A percentile compares a stretch with the other conserved stretches of the same genome.
Evolutionary conservation across 2,113 vertebrate species (phyloP).

Genomic region (Syngnathoides biaculeatus): DNA sequence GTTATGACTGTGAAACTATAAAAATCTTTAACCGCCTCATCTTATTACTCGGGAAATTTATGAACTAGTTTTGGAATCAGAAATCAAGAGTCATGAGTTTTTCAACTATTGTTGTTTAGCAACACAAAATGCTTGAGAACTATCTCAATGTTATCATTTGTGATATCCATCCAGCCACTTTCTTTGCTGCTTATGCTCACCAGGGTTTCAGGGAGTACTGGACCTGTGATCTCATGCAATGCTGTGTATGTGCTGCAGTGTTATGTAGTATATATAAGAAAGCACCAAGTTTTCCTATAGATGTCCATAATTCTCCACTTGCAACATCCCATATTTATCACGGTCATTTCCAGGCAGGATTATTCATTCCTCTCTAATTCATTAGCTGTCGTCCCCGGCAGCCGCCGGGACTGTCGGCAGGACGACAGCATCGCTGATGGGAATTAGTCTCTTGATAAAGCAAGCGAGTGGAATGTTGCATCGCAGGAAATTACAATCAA

Average conservation of each 20-base stretch:
- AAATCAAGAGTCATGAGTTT: no score
- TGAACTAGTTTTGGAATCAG: no score
- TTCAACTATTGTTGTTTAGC: no score
- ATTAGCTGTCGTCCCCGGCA: slow-evolving; percentile 51
- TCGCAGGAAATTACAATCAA: slow-evolving; percentile 73
- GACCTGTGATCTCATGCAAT: neutral
- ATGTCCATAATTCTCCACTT: neutral
- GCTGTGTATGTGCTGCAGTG: neutral
- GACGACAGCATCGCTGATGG: slow-evolving; percentile 50
- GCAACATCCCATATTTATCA: slow-evolving; percentile 32
- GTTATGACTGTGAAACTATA: no score
- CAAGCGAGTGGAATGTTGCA: slow-evolving; percentile 53
- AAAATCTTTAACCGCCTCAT: no score
- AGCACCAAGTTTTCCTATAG: neutral
- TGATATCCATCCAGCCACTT: no score
- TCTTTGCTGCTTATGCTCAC: no score
- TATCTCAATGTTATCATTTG: no score
- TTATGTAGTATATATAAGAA: neutral
- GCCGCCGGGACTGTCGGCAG: slow-evolving; percentile 31
- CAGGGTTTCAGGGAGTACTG: no score
- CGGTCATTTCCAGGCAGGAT: slow-evolving; percentile 35
- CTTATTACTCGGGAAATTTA: no score
- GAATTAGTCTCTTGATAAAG: slow-evolving; percentile 70
- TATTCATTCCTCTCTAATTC: slow-evolving; percentile 54
- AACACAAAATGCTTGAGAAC: no score